phyloP scores from a whole-genome alignment of 2,113 vertebrate species.

The Alectura lathami region DNA sequence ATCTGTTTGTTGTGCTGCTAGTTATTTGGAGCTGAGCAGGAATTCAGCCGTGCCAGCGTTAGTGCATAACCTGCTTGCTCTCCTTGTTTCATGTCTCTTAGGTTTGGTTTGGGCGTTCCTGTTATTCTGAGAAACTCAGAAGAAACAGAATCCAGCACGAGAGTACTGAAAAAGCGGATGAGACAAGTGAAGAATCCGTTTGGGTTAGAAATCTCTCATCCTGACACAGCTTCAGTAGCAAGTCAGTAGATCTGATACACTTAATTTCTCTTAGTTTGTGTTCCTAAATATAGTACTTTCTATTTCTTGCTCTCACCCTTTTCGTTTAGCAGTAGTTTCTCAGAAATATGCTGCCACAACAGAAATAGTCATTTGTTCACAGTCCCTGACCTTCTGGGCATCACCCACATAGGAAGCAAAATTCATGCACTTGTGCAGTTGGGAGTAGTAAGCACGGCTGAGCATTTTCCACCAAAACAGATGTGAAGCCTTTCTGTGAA shows the following conservation, averaged over 20 bases:
- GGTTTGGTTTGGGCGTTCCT: slow-evolving; percentile 94
- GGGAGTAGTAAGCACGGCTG: not conserved
- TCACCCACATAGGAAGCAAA: not conserved
- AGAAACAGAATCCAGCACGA: slow-evolving; percentile 79
- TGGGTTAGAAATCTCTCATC: slow-evolving; percentile 79
- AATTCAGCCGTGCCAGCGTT: not conserved
- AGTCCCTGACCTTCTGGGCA: not conserved
- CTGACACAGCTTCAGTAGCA: slow-evolving; percentile 77
- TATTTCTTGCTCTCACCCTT: not conserved
- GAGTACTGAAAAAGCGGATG: slow-evolving; percentile 89
- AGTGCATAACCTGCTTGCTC: not conserved
- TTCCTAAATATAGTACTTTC: not conserved
- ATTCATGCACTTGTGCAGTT: not conserved
- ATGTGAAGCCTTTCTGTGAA: not conserved
- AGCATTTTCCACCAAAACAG: not conserved
- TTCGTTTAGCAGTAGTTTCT: not conserved
- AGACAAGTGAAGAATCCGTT: slow-evolving; percentile 95
- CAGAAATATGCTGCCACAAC: not conserved
- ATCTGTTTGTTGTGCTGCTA: not conserved
- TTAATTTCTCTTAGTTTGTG: not conserved
- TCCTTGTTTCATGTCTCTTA: slow-evolving; percentile 56
- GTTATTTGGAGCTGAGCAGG: not conserved
- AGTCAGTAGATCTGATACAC: slow-evolving; percentile 75
- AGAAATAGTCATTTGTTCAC: not conserved
- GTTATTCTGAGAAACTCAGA: slow-evolving; percentile 92